Evolutionary conservation across 2,888 invertebrate species (phyloP), one percentile per base, ranked within the genome.

Genomic region (Aleiodes testaceus): DNA sequence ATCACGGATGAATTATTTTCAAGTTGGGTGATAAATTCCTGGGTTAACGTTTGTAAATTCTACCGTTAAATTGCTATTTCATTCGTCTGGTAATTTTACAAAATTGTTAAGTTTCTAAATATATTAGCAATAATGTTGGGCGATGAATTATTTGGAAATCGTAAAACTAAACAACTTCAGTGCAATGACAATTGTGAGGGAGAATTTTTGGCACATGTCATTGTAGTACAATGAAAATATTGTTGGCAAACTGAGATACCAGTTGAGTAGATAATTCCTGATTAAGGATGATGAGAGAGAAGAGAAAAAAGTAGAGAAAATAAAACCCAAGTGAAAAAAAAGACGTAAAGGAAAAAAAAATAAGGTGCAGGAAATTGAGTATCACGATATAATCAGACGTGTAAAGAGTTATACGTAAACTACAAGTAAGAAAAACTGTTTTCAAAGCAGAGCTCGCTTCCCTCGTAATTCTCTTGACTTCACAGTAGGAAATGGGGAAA

Each of bases 381-480:
- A 47, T 20, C 52, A 22, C 12, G 59, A 49, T 49, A 50, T 45
- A 64, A 50, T 44, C 18, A 64, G 36, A 59, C 59, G 59, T 36
- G 18, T 16, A 42, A 42, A 59, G 59, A 59, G 59, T 59, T 59
- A 59, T 59, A 59, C 36, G 59, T 26, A 42, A 59, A 36, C 14
- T 16, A 59, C 30, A 59, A 36, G 59, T 6, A 18, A 42, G n/a
- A 16, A 26, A 65, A 26, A 20, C 50, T 64, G 45, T 69, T 69
- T 53, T 26, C 22, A 53, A 69, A 64, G 55, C 65, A 69, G 45
- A 16, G 44, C 52, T 69, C 55, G 69, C 53, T 49, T 53, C 20
- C 16, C 69, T 69, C 69, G 49, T 69, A 69, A 64, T 69, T 69
- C 64, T 69, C 59, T 36, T 11, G 59, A 42, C 42, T 59, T 64